Evolutionary conservation across 1,140 invertebrate genomes (phyloP).

Genomic region (Cotesia vestalis): DNA sequence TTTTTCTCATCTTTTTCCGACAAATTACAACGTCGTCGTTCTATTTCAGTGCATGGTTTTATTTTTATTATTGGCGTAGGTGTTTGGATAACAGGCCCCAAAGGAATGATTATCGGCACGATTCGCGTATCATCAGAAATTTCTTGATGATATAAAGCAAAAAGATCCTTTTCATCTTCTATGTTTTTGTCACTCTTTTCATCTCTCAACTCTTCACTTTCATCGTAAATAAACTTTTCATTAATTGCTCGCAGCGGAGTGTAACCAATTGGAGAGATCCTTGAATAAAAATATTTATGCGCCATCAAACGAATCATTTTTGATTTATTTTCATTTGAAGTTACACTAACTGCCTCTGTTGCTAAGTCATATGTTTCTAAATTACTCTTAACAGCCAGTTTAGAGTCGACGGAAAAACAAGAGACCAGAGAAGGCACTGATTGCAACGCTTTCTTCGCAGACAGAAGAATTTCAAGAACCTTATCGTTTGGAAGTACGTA

Average conservation of each 20-base stretch:
- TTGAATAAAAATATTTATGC: slow-evolving; percentile 51
- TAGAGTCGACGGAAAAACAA: slow-evolving; percentile 60
- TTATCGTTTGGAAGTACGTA: slow-evolving; percentile 52
- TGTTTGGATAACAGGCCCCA: slow-evolving; percentile 58
- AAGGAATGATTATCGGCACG: slow-evolving; percentile 50
- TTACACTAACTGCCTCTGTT: background rate
- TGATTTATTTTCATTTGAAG: slow-evolving; percentile 30
- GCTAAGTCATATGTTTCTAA: slow-evolving; percentile 15
- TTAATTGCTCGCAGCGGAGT: slow-evolving; percentile 56
- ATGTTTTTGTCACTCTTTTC: slow-evolving; percentile 29
- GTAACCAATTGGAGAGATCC: slow-evolving; percentile 46
- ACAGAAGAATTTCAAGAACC: slow-evolving; percentile 51
- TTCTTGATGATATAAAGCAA: slow-evolving; percentile 33
- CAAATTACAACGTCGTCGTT: slow-evolving; percentile 40
- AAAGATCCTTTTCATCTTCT: background rate
- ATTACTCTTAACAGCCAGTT: slow-evolving; percentile 50
- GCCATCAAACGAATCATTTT: slow-evolving; percentile 55
- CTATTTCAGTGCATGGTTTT: slow-evolving; percentile 40
- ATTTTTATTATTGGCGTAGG: slow-evolving; percentile 42
- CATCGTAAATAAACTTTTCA: slow-evolving; percentile 51
- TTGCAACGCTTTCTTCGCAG: slow-evolving; percentile 56
- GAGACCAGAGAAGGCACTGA: slow-evolving; percentile 59
- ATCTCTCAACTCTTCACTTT: slow-evolving; percentile 34
- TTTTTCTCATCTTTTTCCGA: slow-evolving; percentile 35
- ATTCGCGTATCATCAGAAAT: slow-evolving; percentile 38